Percentiles rank a stretch among this genome's conserved stretches.
These are phyloP conservation scores for Platycheirus rosarum DNA, from an alignment of 2,888 invertebrate genomes.

Conservation along the genomic window DNA sequence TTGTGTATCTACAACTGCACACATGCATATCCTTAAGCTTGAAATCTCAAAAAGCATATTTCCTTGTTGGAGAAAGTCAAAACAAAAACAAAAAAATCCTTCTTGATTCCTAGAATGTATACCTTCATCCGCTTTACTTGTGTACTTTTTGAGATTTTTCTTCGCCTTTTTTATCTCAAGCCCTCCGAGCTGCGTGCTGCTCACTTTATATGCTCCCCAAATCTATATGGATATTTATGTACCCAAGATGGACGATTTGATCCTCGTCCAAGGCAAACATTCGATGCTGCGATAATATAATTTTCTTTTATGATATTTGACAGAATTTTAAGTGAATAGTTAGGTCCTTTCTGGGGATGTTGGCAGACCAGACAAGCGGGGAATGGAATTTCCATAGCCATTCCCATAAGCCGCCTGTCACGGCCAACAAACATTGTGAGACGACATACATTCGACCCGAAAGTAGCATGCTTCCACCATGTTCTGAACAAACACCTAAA, in stretches of 20 bases:
- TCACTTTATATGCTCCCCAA: slow-evolving; percentile 12
- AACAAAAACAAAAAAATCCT: slow-evolving; percentile 40
- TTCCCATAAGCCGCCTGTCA: slow-evolving; percentile 23
- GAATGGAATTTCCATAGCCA: slow-evolving; percentile 53
- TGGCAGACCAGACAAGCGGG: slow-evolving; percentile 50
- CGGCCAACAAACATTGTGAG: slow-evolving; percentile 48
- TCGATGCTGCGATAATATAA: slow-evolving; percentile 72
- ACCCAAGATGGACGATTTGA: slow-evolving; percentile 52
- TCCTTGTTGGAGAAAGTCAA: slow-evolving; percentile 63
- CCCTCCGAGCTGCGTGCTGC: slow-evolving; percentile 33
- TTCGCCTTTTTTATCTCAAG: slow-evolving; percentile 30
- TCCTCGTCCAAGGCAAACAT: slow-evolving; percentile 72
- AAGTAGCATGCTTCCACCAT: slow-evolving; percentile 60
- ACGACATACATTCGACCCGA: slow-evolving; percentile 27
- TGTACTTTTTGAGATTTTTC: slow-evolving; percentile 31
- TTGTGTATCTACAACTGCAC: not conserved
- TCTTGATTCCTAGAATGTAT: slow-evolving; percentile 33
- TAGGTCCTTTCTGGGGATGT: slow-evolving; percentile 56
- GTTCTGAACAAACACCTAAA: slow-evolving; percentile 70
- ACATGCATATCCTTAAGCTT: slow-evolving; percentile 37
- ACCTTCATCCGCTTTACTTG: slow-evolving; percentile 51
- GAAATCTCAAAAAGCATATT: slow-evolving; percentile 38
- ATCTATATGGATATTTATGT: slow-evolving; percentile 38
- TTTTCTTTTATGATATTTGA: slow-evolving; percentile 74
- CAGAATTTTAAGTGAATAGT: slow-evolving; percentile 74